These are phyloP conservation scores for Platypus cylindrus DNA, from an alignment of 2,888 invertebrate genomes.

Conservation along the genomic window DNA sequence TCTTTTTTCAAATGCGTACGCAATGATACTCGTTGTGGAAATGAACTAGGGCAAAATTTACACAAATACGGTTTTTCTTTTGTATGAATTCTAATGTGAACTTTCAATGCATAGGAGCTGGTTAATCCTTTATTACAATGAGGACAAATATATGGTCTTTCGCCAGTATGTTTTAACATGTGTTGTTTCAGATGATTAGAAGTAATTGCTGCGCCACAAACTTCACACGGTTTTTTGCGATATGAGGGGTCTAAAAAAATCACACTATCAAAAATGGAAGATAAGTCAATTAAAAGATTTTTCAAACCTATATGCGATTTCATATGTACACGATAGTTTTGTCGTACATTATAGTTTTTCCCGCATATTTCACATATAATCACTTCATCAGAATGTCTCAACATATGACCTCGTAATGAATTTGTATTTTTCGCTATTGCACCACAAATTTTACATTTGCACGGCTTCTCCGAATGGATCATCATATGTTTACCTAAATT, in stretches of 20 bases:
- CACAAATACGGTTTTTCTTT: too few relatives aligned
- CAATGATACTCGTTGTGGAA: slow-evolving; percentile 24
- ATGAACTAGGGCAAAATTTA: too few relatives aligned
- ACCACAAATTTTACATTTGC: slow-evolving; percentile 22
- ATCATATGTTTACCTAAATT: slow-evolving; percentile 17
- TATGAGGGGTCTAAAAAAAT: slow-evolving; percentile 1
- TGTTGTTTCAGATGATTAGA: slow-evolving; percentile 19
- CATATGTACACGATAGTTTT: too few relatives aligned
- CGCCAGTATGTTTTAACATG: slow-evolving; percentile 24
- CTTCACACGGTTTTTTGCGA: not conserved
- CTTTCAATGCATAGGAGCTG: too few relatives aligned
- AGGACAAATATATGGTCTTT: slow-evolving; percentile 21
- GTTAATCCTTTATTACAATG: slow-evolving; percentile 12
- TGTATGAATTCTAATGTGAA: too few relatives aligned
- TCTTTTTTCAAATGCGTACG: slow-evolving; percentile 24
- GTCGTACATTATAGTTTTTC: slow-evolving; percentile 23
- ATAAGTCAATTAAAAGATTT: too few relatives aligned
- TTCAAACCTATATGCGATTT: too few relatives aligned
- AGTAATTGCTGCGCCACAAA: slow-evolving; percentile 1
- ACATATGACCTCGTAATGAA: slow-evolving; percentile 24
- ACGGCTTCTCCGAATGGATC: slow-evolving; percentile 23
- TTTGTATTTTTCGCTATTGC: slow-evolving; percentile 26
- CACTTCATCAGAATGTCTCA: slow-evolving; percentile 22
- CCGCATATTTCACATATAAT: slow-evolving; percentile 27
- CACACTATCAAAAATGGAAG: too few relatives aligned